A percentile compares a stretch with the other conserved stretches of the same genome.
Evolutionary conservation across 2,113 vertebrate genomes (phyloP).

Genomic region (Jacana jacana): DNA sequence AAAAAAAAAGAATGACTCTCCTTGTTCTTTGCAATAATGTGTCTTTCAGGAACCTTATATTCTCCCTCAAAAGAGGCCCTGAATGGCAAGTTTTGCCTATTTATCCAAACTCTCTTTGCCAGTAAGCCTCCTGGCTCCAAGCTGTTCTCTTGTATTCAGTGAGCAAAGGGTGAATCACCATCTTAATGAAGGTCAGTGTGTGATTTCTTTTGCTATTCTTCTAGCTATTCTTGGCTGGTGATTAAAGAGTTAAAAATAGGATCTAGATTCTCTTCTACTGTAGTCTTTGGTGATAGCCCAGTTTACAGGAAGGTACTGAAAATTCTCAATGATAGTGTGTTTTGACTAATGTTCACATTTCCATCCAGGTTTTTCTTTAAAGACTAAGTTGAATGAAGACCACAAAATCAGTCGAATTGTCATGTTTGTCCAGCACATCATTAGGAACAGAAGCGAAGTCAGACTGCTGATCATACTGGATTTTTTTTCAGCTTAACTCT

Average conservation of each 20-base stretch:
- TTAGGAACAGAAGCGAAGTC: not conserved
- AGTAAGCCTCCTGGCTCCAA: not conserved
- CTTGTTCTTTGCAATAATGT: not conserved
- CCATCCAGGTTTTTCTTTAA: not conserved
- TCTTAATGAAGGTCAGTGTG: not conserved
- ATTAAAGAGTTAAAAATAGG: conserved; percentile 32
- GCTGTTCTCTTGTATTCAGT: not conserved
- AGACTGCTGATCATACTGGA: not conserved
- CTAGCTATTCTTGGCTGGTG: not conserved
- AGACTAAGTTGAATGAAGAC: not conserved
- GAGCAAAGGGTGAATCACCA: not conserved
- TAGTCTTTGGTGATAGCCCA: not conserved
- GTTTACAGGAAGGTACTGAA: not conserved
- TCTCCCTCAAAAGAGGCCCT: not conserved
- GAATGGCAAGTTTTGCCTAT: not conserved
- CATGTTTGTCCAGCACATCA: not conserved
- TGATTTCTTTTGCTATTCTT: conserved; percentile 5
- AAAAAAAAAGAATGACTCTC: not conserved
- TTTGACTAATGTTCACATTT: not conserved
- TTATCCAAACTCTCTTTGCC: not conserved
- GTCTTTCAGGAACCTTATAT: not conserved
- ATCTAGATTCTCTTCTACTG: not conserved
- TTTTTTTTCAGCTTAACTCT: not conserved
- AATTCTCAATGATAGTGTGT: not conserved
- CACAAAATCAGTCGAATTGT: not conserved